phyloP scores from a whole-genome alignment of 2,888 invertebrate genomes.

The Slavum lentiscoides region DNA sequence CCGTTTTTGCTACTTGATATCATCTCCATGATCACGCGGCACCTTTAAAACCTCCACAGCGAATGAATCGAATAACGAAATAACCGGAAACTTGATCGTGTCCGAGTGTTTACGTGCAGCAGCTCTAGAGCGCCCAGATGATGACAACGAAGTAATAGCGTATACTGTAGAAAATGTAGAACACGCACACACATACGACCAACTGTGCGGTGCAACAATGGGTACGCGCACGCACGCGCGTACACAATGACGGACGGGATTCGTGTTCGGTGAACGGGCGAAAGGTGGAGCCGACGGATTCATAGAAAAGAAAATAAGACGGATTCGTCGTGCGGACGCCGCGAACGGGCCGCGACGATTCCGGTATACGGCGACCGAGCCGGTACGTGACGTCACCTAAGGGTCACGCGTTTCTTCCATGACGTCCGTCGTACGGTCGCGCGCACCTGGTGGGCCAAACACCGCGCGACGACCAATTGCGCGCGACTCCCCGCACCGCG shows the following conservation, averaged over 20 bases:
- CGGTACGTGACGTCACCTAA: not conserved
- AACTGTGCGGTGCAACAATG: not conserved
- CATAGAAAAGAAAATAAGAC: no score
- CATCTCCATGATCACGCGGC: constrained; percentile 37
- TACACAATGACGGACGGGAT: constrained; percentile 11
- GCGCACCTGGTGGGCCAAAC: not conserved
- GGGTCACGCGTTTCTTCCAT: constrained; percentile 25
- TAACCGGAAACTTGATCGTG: constrained; percentile 16
- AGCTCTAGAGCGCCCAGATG: constrained; percentile 20
- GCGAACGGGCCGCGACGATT: not conserved
- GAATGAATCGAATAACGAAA: constrained; percentile 37
- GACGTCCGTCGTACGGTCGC: not conserved
- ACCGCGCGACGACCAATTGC: not conserved
- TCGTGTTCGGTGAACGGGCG: not conserved
- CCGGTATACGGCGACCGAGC: no score
- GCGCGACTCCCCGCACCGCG: not conserved
- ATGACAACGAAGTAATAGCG: not conserved
- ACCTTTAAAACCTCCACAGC: constrained; percentile 52
- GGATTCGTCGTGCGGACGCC: not conserved
- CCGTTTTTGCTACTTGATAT: constrained; percentile 52
- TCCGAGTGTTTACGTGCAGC: not conserved
- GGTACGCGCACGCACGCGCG: no score
- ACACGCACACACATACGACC: not conserved
- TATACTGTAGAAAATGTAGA: not conserved
- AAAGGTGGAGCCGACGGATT: no score